A percentile compares a stretch with the other conserved stretches of the same genome.
These are phyloP conservation scores for Erannis defoliaria DNA, from an alignment of 2,888 invertebrate species.

Conservation along the genomic window DNA sequence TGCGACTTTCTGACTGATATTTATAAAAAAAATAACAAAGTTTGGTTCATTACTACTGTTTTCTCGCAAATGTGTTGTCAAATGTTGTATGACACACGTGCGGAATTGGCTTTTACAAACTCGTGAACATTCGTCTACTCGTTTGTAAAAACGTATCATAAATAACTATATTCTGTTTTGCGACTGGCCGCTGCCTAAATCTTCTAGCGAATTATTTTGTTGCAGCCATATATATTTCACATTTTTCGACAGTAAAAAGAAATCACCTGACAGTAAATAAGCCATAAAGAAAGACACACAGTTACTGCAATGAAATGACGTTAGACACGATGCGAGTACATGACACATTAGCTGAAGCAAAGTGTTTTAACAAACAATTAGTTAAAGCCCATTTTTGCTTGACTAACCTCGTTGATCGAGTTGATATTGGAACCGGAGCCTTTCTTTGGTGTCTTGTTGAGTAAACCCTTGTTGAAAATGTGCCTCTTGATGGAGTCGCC, in stretches of 20 bases:
- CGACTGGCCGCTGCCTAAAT: no score
- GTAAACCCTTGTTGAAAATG: constrained; percentile 91
- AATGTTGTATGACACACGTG: no score
- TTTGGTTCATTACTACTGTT: no score
- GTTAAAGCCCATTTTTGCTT: neutral
- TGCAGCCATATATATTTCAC: no score
- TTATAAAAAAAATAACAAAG: no score
- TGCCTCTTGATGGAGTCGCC: constrained; percentile 95
- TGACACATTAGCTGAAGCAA: constrained; percentile 44
- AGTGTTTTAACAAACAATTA: constrained; percentile 10
- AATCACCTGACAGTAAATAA: constrained; percentile 19
- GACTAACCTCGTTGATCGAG: constrained; percentile 75
- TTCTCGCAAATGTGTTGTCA: no score
- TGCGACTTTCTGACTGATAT: no score
- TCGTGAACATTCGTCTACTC: no score
- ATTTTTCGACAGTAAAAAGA: neutral
- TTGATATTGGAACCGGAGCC: constrained; percentile 72
- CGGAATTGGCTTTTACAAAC: no score
- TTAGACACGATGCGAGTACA: constrained; percentile 40
- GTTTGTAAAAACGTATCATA: no score
- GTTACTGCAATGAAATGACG: constrained; percentile 32
- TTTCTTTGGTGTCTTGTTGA: constrained; percentile 84
- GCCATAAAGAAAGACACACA: constrained; percentile 35
- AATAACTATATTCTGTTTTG: no score
- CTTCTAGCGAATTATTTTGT: no score